Evolutionary conservation across 2,113 vertebrate genomes (phyloP), one percentile per base, ranked within the genome.

Genomic region (Semnornis frantzii): DNA sequence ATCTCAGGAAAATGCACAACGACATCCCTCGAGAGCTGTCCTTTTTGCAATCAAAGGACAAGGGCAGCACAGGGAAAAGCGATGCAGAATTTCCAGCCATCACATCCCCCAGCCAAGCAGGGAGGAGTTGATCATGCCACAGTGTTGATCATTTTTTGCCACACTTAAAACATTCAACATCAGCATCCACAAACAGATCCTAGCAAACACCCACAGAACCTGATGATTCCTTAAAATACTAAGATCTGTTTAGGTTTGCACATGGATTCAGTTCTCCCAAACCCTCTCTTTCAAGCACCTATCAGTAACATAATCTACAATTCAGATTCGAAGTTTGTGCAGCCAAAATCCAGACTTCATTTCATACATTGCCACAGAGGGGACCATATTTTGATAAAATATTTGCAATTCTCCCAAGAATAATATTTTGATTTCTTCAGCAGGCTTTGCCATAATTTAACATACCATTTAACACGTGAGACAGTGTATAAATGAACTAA

Each of bases 21-120:
- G 9, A 55, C 76, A 28, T 94, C 82, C 89, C 91, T 83, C 15
- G 55, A 95, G 95, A 95, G 90, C 83, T 58, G 83, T 79, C 85
- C 91, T 94, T 89, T 50, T 46, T 28, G 70, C 27, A 88, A 90
- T 50, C 82, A 87, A 89, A 93, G 87, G 94, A 82, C 89, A 77
- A 95, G 87, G 5, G 75, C 74, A 44, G 82, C 3, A 0, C 3
- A 0, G 65, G 82, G 69, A 91, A 30, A 0, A 8, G 76, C 82
- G 76, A 50, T 3, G 65, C 3, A 31, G 72, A 16, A 77, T 86
- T 88, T 70, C 50, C 82, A 92, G 54, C 52, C 71, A 12, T 10
- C 70, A 0, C 15, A 1, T 25, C 33, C 59, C 75, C 57, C 82
- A 54, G 54, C 39, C n/a, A 55, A 20, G 79, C 81, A 58, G 63